These are phyloP conservation scores for Muscidifurax raptorellus DNA, from an alignment of 1,140 invertebrate genomes.

Conservation along the genomic window DNA sequence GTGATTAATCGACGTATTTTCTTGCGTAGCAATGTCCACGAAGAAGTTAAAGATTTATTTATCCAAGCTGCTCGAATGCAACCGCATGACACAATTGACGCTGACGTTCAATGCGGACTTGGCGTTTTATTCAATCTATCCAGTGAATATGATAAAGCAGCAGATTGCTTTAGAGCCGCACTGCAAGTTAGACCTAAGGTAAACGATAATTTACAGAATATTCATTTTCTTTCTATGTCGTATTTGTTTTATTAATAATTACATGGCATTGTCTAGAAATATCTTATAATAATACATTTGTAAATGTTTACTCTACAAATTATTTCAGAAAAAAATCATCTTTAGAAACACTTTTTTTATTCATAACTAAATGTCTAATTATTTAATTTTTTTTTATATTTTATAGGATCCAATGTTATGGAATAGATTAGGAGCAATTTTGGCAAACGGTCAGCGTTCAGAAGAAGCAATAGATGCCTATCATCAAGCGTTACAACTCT, in stretches of 20 bases:
- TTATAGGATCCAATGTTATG: conserved; percentile 93
- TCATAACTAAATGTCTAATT: not conserved
- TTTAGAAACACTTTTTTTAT: too few relatives aligned
- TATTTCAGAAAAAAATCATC: not conserved
- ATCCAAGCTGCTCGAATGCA: conserved; percentile 90
- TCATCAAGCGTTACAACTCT: conserved; percentile 90
- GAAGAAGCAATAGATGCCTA: conserved; percentile 98
- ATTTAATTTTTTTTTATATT: not conserved
- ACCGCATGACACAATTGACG: conserved; percentile 85
- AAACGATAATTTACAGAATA: conserved; percentile 51
- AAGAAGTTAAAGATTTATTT: conserved; percentile 87
- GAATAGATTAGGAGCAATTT: conserved; percentile 97
- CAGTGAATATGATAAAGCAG: conserved; percentile 96
- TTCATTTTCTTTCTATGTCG: not conserved
- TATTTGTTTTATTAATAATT: not conserved
- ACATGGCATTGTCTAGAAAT: not conserved
- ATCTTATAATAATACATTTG: not conserved
- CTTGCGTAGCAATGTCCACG: conserved; percentile 77
- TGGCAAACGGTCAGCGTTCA: conserved; percentile 95
- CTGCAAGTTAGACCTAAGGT: conserved; percentile 88
- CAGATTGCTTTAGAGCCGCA: conserved; percentile 96
- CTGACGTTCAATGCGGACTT: conserved; percentile 96
- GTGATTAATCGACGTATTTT: conserved; percentile 21
- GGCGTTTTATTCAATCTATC: conserved; percentile 97
- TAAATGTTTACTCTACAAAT: not conserved